Base-by-base conservation (phyloP, 2,113 vertebrate genomes). In the Dascyllus trimaculatus region DNA sequence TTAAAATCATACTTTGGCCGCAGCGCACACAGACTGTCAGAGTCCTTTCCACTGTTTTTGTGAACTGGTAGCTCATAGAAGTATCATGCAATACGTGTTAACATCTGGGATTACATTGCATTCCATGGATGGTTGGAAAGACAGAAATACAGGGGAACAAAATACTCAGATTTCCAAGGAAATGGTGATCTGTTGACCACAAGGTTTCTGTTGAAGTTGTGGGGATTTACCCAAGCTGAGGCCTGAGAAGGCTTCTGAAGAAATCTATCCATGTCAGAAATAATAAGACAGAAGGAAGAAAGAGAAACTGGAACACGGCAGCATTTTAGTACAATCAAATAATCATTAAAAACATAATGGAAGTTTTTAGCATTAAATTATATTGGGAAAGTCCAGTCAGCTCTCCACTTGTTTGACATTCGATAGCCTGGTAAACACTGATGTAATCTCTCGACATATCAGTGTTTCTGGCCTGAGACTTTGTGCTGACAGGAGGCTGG, bases 391-490 rank as follows among this genome's bases (percentile, higher is more conserved):
- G 11, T 58, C 26, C 13, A 80, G 35, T 68, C 49, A 67, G 65
- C 71, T 63, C 61, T 8, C 49, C 3, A 71, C 82, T 83, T 29
- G 82, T 80, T 88, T 85, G 77, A 81, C 26, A 60, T 73, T 62
- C 57, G 49, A 82, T 72, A 51, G 49, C 0, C 11, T 15, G 18
- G 17, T 60, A 49, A 75, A 60, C 2, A 54, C 22, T 81, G 81
- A 79, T 32, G 61, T 75, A 64, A 79, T 79, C 48, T 66, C 29
- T 40, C 25, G 77, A 78, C 45, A 61, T 25, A 45, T 82, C 45
- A 25, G 19, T 0, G 26, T n/a, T 77, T 71, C 59, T 63, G 75
- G 59, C 46, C 38, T 11, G 22, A 82, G 38, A 32, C 53, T 25
- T 43, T 62, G 62, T 72, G 48, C 11, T 83, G 81, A 84, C 74